Base-by-base conservation (phyloP, 2,797 vertebrate genomes). In the Pagetopsis macropterus region DNA sequence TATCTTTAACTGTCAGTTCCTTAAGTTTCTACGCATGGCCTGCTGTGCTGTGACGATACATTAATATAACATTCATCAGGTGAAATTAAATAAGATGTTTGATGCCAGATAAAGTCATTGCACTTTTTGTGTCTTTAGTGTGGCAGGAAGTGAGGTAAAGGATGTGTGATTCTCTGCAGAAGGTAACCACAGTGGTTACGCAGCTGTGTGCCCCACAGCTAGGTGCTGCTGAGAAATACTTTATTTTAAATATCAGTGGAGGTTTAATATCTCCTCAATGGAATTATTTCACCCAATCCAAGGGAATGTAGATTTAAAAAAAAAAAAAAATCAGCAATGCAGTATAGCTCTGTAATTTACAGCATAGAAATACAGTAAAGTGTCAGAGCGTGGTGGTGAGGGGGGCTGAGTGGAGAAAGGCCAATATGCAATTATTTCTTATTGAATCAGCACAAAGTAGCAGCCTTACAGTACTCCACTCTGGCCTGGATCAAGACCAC, bases 391-490 rank as follows among this genome's bases (percentile, higher is more conserved):
- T 8, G 5, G 81, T 67, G 80, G 72, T 80, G 74, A 84, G 64
- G 75, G 59, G 65, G 66, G 45, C 65, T 77, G 72, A 81, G 75
- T 79, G 89, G 70, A 84, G 75, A 74, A 79, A 84, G 79, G 76
- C 86, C 84, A 83, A 86, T 84, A 89, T 91, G 81, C 81, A 89
- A 88, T 93, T 92, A 89, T 89, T 91, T 90, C 82, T 89, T 89
- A 93, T 92, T 88, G 87, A 89, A 92, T 94, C 89, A 91, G 91
- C 89, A 90, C 84, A 88, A 89, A 93, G 86, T 73, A 78, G 85
- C 79, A 79, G 80, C 70, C 84, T 81, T 65, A 72, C 74, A 68
- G 83, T 60, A 58, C 52, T 63, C 62, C 45, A 27, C 80, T 91
- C 83, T 60, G 79, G 82, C 81, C 82, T 76, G 79, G 83, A 87